Base-by-base conservation (phyloP, 2,113 vertebrate species). In the Melanocharis versteri region DNA sequence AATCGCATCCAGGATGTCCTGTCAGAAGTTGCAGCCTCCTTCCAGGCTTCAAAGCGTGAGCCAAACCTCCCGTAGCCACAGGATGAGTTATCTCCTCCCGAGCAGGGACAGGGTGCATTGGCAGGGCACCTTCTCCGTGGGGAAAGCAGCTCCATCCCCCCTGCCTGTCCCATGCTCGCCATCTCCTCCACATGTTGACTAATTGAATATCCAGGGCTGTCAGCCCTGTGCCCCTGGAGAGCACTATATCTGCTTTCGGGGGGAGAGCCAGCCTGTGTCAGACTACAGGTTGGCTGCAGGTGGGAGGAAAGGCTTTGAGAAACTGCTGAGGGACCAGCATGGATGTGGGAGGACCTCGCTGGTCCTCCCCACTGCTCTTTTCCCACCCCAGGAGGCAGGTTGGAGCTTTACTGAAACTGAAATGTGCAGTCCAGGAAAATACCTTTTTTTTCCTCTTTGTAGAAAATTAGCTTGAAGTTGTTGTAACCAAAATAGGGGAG, bases 311-410 rank as follows among this genome's bases (percentile, higher is more conserved):
- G 44, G 28, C 40, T 90, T 91, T 3, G 5, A 54, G 66, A 91
- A 73, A 42, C 26, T 0, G 0, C 68, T 77, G 0, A 0, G 23
- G 1, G 3, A 64, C n/a, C 1, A 2, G 2, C 0, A 1, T 0
- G 3, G 17, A 31, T 77, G 57, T 1, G 3, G 33, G 44, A 70
- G 44, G 53, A 56, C n/a, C 10, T 42, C 2, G 0, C 23, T 79
- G 48, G 30, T 72, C 16, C 14, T 80, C 45, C 39, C 21, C 24
- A 11, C 19, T 6, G 0, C 27, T 54, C 35, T 39, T 53, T 88
- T 50, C 17, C 27, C 37, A 35, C 5, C 18, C 11, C 15, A 35
- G 42, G 54, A 31, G 0, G 0, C 37, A 40, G 35, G 13, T 2
- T 42, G 51, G 22, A 42, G 47, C n/a, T 26, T 77, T 62, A 40